Conservation (phyloP, 2,888 invertebrate genomes). For the Agrotis puta region DNA sequence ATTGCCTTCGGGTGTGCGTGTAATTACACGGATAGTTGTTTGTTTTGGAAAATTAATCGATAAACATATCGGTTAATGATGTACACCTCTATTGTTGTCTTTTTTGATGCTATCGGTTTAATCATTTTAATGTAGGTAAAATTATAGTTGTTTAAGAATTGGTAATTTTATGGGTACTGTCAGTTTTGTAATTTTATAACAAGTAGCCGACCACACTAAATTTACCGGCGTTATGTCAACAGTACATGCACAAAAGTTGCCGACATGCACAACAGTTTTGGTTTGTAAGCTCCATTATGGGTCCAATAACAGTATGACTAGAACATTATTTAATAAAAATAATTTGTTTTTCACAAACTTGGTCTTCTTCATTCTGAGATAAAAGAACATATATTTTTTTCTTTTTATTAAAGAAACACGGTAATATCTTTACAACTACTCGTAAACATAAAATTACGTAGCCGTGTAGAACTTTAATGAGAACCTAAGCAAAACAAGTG, state of each 20-base stretch:
- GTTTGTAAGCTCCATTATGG: too few relatives aligned
- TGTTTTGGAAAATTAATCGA: slow-evolving; percentile 64
- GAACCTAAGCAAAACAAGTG: slow-evolving; percentile 31
- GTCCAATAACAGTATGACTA: too few relatives aligned
- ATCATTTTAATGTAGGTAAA: neutral
- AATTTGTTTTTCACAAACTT: too few relatives aligned
- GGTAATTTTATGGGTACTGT: neutral
- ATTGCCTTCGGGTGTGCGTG: slow-evolving; percentile 72
- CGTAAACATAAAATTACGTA: neutral
- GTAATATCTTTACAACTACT: neutral
- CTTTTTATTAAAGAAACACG: neutral
- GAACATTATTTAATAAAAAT: too few relatives aligned
- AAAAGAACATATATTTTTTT: too few relatives aligned
- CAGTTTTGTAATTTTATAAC: too few relatives aligned
- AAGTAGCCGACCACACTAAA: too few relatives aligned
- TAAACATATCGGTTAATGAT: slow-evolving; percentile 47
- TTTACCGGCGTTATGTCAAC: too few relatives aligned
- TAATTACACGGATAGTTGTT: slow-evolving; percentile 72
- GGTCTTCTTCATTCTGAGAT: too few relatives aligned
- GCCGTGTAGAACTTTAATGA: slow-evolving; percentile 21
- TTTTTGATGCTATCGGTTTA: slow-evolving; percentile 5
- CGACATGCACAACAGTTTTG: too few relatives aligned
- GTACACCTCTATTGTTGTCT: slow-evolving; percentile 31
- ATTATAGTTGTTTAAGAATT: neutral
- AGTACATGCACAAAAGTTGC: too few relatives aligned